phyloP scores from a whole-genome alignment of 2,113 vertebrate species.

The Rousettus leschenaultii region DNA sequence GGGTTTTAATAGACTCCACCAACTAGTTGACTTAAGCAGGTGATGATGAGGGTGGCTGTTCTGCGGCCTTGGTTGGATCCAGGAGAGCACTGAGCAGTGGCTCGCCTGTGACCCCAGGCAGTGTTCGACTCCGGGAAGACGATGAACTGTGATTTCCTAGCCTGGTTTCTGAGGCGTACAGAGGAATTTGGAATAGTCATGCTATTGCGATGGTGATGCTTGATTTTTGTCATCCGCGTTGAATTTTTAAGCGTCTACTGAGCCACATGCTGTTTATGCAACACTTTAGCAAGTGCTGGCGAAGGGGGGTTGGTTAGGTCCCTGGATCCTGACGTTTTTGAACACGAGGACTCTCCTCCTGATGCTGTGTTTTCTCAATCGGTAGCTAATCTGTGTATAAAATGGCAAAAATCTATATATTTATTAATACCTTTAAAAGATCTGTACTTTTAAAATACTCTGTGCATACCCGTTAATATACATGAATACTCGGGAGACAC shows the following conservation, averaged over 20 bases:
- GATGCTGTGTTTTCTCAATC: not conserved
- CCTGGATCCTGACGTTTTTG: not conserved
- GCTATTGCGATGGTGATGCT: not conserved
- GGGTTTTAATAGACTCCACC: constrained; percentile 78
- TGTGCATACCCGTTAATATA: not conserved
- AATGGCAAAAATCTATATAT: not conserved
- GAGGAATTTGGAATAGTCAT: not conserved
- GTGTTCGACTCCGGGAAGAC: constrained; percentile 56
- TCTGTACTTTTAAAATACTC: not conserved
- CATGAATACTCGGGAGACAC: not conserved
- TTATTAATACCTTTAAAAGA: not conserved
- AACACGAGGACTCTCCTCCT: not conserved
- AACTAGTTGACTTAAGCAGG: constrained; percentile 79
- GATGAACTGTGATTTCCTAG: not conserved
- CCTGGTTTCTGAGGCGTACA: not conserved
- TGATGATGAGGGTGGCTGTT: constrained; percentile 79
- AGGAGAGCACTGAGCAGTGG: constrained; percentile 57
- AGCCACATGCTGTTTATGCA: not conserved
- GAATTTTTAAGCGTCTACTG: not conserved
- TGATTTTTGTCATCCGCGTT: not conserved
- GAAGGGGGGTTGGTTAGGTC: not conserved
- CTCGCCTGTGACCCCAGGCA: constrained; percentile 64
- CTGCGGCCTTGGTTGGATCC: constrained; percentile 78
- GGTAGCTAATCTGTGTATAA: not conserved
- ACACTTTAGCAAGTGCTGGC: not conserved